Percentiles rank a stretch among this genome's conserved stretches.
Conservation (phyloP, 2,113 vertebrate species). For the Cervus canadensis region DNA sequence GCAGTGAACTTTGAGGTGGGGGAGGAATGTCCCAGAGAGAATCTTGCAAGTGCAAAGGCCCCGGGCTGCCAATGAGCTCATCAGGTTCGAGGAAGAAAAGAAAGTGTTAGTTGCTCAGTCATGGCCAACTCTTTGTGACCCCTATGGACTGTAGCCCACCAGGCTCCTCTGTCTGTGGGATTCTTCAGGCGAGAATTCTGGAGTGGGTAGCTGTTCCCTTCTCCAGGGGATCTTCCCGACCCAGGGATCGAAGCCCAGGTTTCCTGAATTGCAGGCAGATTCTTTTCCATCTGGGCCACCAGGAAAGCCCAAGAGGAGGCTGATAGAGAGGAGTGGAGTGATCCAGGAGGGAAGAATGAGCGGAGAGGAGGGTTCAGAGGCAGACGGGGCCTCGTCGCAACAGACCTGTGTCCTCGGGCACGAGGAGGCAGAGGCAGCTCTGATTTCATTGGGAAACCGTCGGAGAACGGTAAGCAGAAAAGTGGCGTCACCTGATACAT, state of each 20-base stretch:
- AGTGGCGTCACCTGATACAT: rapidly evolving
- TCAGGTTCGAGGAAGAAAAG: not conserved
- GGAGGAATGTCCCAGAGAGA: not conserved
- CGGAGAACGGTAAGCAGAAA: not conserved
- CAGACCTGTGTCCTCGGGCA: not conserved
- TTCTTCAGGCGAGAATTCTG: not conserved
- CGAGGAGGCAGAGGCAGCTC: not conserved
- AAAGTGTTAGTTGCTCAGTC: not conserved
- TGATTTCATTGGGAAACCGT: rapidly evolving
- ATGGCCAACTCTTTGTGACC: not conserved
- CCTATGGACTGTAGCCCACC: not conserved
- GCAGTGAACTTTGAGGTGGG: not conserved
- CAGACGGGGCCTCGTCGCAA: rapidly evolving
- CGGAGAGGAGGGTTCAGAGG: rapidly evolving
- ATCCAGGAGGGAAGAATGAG: rapidly evolving
- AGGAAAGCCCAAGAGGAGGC: not conserved
- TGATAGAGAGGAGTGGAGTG: rapidly evolving
- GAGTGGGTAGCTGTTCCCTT: not conserved
- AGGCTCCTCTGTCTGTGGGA: not conserved
- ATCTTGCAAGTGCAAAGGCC: not conserved
- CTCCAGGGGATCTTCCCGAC: not conserved
- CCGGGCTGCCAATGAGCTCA: rapidly evolving
- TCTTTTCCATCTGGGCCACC: not conserved
- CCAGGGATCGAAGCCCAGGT: not conserved
- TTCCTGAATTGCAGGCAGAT: not conserved